Evolutionary conservation across 30 jellyfish, hydroid and myxozoan species (phyloP).

Genomic region (Pseudorhiza aurosa): DNA sequence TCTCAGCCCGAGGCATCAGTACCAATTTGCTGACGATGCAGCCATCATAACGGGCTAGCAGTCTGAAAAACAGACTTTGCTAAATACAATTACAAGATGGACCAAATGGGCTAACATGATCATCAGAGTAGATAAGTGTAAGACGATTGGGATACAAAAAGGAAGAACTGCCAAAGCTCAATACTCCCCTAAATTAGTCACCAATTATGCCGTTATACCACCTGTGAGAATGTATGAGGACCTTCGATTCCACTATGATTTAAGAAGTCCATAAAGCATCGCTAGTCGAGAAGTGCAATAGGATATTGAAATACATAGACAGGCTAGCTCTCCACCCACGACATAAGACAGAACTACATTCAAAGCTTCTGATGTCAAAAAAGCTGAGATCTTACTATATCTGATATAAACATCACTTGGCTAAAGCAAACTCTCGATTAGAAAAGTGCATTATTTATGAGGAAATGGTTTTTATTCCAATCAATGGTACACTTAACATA

Average conservation of each 20-base stretch:
- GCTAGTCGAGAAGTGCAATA: background rate
- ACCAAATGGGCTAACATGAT: no score
- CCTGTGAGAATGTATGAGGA: constrained; percentile 6
- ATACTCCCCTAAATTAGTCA: constrained; percentile 4
- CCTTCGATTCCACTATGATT: background rate
- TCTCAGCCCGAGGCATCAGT: no score
- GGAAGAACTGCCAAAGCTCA: background rate
- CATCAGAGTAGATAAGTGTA: constrained; percentile 1
- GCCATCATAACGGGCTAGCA: no score
- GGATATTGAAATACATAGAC: constrained; percentile 1
- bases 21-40: no score
- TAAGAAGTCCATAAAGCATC: background rate
- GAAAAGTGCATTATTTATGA: background rate
- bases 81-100: no score
- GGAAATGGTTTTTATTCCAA: constrained; percentile 10
- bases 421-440: constrained; percentile 1
- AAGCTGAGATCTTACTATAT: constrained; percentile 5
- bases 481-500: background rate
- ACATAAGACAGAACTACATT: background rate
- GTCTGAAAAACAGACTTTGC: no score
- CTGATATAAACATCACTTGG: background rate
- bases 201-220: constrained; percentile 7
- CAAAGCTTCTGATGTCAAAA: constrained; percentile 1
- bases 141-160: constrained; percentile 12
- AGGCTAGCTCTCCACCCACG: constrained; percentile 19